Evolutionary conservation across 2,888 invertebrate genomes (phyloP).

Genomic region (Campoplex nolae): DNA sequence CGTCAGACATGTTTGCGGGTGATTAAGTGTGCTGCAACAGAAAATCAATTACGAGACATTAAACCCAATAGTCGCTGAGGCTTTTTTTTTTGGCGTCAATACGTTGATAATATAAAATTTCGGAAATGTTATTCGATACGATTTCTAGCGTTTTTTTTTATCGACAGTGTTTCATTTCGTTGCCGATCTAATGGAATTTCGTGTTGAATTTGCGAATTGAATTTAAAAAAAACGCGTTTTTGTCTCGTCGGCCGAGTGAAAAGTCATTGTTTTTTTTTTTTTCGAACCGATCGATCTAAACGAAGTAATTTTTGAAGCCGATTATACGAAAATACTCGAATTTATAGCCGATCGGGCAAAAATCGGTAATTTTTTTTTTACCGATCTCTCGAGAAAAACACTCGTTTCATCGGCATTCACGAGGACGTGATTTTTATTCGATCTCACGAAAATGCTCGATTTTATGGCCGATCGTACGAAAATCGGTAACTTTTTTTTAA

Average conservation of each 20-base stretch:
- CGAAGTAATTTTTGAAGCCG: no score
- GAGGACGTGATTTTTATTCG: no score
- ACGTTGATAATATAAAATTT: not conserved
- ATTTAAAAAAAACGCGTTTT: not conserved
- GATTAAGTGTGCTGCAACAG: slow-evolving; percentile 87
- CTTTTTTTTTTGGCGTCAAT: not conserved
- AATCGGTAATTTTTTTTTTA: not conserved
- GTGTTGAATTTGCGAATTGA: not conserved
- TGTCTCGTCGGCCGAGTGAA: not conserved
- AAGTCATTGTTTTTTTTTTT: not conserved
- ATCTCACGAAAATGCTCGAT: no score
- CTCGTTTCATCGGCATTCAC: not conserved
- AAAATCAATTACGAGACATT: slow-evolving; percentile 73
- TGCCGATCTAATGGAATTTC: not conserved
- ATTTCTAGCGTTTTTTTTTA: no score
- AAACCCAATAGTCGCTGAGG: not conserved
- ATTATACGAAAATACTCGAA: no score
- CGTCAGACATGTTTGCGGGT: slow-evolving; percentile 95
- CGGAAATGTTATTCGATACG: no score
- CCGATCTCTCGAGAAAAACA: not conserved
- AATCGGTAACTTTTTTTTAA: not conserved
- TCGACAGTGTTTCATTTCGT: not conserved
- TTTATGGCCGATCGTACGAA: not conserved
- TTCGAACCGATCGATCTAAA: not conserved
- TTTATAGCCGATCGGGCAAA: not conserved